Percentiles rank a stretch among this genome's conserved stretches.
Evolutionary conservation across 2,113 vertebrate genomes (phyloP).

Genomic region (Hemicordylus capensis): DNA sequence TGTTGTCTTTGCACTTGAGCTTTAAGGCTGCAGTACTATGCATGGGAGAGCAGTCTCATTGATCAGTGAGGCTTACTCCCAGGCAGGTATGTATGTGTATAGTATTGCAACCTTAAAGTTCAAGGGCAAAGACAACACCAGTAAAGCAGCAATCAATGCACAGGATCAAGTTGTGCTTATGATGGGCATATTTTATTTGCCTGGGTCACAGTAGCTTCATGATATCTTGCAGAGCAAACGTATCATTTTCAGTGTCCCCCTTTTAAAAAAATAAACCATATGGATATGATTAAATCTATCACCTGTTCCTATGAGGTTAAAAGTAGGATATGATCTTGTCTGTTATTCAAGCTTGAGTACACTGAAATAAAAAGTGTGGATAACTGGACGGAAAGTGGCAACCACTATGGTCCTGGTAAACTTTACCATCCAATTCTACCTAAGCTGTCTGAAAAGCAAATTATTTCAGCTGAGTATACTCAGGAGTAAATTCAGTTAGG

Average conservation of each 20-base stretch:
- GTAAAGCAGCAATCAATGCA: no score
- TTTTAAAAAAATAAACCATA: not conserved
- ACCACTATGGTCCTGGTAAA: not conserved
- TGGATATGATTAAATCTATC: constrained; percentile 26
- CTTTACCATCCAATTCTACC: rapidly evolving
- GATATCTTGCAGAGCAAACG: not conserved
- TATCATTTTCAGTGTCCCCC: not conserved
- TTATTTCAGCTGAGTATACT: not conserved
- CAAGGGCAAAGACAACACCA: no score
- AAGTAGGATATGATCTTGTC: not conserved
- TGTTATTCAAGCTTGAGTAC: not conserved
- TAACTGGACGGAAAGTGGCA: not conserved
- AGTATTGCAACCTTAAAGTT: no score
- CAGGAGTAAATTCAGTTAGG: not conserved
- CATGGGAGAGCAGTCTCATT: not conserved
- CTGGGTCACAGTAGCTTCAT: not conserved
- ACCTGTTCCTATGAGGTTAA: constrained; percentile 45
- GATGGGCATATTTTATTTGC: not conserved
- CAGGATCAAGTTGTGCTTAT: not conserved
- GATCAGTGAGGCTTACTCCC: not conserved
- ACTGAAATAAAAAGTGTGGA: not conserved
- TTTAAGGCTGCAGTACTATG: not conserved
- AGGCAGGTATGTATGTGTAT: no score
- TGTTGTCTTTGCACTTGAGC: not conserved
- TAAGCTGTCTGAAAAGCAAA: not conserved